Conservation (phyloP, 2,888 invertebrate species). For the Dynastes maya region DNA sequence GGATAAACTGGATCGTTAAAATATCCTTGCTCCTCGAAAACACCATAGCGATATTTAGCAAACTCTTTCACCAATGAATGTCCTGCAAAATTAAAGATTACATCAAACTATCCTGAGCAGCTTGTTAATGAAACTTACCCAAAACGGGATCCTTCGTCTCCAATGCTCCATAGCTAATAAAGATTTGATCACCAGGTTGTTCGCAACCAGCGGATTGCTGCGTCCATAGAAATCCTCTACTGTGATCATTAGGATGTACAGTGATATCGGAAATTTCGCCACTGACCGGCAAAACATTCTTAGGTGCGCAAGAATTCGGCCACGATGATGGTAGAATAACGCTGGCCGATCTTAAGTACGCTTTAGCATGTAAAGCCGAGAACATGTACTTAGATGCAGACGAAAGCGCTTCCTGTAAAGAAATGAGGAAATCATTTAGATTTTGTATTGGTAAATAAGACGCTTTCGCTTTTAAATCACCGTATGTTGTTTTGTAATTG, state of each 20-base stretch:
- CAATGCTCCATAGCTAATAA: constrained; percentile 70
- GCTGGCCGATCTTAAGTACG: constrained; percentile 74
- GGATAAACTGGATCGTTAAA: constrained; percentile 75
- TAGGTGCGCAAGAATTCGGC: constrained; percentile 71
- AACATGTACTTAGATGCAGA: constrained; percentile 75
- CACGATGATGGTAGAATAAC: constrained; percentile 76
- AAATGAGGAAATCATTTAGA: constrained; percentile 50
- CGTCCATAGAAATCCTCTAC: constrained; percentile 75
- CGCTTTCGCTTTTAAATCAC: constrained; percentile 9
- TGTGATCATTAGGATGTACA: constrained; percentile 71
- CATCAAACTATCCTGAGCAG: background rate
- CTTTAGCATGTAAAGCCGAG: constrained; percentile 74
- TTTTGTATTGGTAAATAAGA: background rate
- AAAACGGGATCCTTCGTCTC: constrained; percentile 64
- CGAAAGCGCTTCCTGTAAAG: constrained; percentile 72
- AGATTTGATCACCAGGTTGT: constrained; percentile 75
- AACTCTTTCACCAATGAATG: constrained; percentile 76
- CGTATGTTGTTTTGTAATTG: background rate
- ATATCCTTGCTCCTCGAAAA: constrained; percentile 79
- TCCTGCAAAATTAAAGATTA: constrained; percentile 56
- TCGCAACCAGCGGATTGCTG: constrained; percentile 77
- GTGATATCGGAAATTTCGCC: constrained; percentile 75
- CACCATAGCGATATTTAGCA: constrained; percentile 79
- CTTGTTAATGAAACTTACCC: constrained; percentile 59
- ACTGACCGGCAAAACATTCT: constrained; percentile 68